Percentiles rank a stretch among this genome's conserved stretches.
These are phyloP conservation scores for Bovichtus variegatus DNA, from an alignment of 2,797 vertebrate species.

Conservation along the genomic window DNA sequence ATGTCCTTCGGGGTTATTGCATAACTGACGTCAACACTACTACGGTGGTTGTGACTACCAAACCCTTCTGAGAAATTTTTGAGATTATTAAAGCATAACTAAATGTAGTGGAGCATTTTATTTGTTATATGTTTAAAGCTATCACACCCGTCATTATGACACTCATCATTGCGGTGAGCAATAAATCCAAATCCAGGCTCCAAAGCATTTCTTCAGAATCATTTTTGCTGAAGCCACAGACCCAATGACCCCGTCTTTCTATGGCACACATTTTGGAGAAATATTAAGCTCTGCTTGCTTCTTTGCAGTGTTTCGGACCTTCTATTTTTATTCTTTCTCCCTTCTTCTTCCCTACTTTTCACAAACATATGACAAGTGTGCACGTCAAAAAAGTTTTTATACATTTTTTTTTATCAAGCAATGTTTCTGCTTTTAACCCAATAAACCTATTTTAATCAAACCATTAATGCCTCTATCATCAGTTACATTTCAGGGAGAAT, in stretches of 20 bases:
- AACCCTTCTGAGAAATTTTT: neutral
- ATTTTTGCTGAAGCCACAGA: neutral
- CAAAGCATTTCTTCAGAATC: neutral
- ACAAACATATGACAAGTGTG: neutral
- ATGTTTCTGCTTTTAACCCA: neutral
- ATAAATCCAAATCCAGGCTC: neutral
- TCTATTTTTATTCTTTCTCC: neutral
- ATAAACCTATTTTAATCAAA: neutral
- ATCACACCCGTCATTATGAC: neutral
- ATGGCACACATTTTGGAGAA: neutral
- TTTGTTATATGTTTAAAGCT: neutral
- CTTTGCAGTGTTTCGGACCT: neutral
- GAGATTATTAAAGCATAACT: neutral
- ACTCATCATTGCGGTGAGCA: neutral
- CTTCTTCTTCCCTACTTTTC: no score
- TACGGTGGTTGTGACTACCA: neutral
- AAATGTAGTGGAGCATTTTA: neutral
- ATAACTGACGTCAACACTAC: conserved; percentile 22
- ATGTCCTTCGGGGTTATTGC: conserved; percentile 16
- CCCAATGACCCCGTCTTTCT: neutral
- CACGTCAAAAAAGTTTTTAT: neutral
- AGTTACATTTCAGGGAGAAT: neutral
- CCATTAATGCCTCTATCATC: neutral
- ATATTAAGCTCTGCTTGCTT: neutral
- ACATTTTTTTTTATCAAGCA: no score